Base-by-base conservation (phyloP, 2,797 vertebrate species). In the Hippoglossus hippoglossus region DNA sequence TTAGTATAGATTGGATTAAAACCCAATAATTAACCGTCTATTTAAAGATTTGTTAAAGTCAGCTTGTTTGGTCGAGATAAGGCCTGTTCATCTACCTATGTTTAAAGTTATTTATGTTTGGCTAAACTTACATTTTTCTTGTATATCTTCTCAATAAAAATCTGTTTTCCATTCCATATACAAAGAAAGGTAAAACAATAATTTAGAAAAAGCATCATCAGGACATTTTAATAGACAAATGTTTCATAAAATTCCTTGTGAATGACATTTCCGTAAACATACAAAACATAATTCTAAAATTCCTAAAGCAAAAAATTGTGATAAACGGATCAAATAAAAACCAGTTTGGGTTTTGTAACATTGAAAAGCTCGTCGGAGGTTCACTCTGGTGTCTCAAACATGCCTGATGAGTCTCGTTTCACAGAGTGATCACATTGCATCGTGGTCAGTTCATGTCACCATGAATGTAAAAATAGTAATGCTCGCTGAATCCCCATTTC, bases 181-280 rank as follows among this genome's bases (percentile, higher is more conserved):
- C 0, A 16, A 70, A 66, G 31, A 28, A 39, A 1, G 22, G 41
- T 4, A 46, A 10, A 76, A 47, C 69, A 73, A 71, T 21, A 11
- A 67, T 81, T 3, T 85, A 84, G 64, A 85, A 90, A 89, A 89
- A 80, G 65, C 83, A 73, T 75, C 79, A 83, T 84, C 72, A 82
- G 73, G 79, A 85, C 61, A 89, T 89, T 92, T 93, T 92, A 91
- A 88, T 92, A 24, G 57, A 81, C 82, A 86, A 74, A 55, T 46
- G 67, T 75, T 84, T 83, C 79, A 84, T 86, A 88, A 87, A 89
- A 85, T 67, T 81, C 79, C 71, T 44, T 75, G 66, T 84, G 52
- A 83, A 66, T 71, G 67, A 77, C 79, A 87, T 82, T 84, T 89
- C 81, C 66, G 66, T 68, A 46, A 84, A 87, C 72, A 74, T 79